Conservation (phyloP, 35 echinoderm and acorn worm genomes). For the Ptychodera flava region DNA sequence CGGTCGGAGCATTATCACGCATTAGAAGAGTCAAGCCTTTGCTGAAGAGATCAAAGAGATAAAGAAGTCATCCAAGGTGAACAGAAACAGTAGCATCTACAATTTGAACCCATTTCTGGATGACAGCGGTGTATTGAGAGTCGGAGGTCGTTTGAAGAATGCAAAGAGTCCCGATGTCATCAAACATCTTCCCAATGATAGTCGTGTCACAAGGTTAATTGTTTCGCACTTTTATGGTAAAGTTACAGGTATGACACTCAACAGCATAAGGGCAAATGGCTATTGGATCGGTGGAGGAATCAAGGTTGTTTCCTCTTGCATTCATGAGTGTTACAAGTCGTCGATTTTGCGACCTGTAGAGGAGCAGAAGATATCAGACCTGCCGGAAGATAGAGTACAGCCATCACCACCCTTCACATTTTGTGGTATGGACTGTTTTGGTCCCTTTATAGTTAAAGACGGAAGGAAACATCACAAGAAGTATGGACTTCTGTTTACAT, state of each 20-base stretch:
- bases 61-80: conserved; percentile 17
- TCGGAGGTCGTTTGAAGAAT: conserved; percentile 49
- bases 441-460: conserved; percentile 43
- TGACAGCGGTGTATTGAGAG: conserved; percentile 44
- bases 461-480: conserved; percentile 34
- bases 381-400: conserved; percentile 31
- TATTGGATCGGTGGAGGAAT: conserved; percentile 57
- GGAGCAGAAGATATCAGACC: conserved; percentile 57
- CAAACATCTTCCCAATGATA: conserved; percentile 54
- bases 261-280: conserved; percentile 45
- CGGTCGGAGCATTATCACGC: background rate
- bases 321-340: conserved; percentile 34
- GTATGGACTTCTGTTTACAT: conserved; percentile 25
- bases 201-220: conserved; percentile 57
- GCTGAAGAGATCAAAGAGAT: too few species aligned
- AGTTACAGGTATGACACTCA: conserved; percentile 32
- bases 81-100: conserved; percentile 34
- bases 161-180: conserved; percentile 16
- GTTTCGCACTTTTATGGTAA: conserved; percentile 64
- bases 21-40: background rate
- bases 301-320: conserved; percentile 42
- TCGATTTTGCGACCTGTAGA: conserved; percentile 4
- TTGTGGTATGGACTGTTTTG: conserved; percentile 57
- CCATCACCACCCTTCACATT: conserved; percentile 55
- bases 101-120: conserved; percentile 72